phyloP scores from a whole-genome alignment of 2,797 vertebrate species.

The Ctenosaura bakeri region DNA sequence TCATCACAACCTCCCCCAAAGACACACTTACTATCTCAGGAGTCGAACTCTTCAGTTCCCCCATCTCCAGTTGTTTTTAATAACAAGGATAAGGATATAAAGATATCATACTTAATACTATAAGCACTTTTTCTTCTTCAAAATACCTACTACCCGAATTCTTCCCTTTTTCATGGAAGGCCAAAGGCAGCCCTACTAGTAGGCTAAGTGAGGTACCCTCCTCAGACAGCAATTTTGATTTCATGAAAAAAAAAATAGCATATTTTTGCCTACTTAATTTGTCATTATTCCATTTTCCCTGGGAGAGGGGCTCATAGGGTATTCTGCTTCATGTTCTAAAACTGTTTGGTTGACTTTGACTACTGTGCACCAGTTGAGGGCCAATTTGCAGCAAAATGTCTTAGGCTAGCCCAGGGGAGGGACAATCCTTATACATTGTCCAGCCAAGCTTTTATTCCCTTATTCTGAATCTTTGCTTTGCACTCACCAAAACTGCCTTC shows the following conservation, averaged over 20 bases:
- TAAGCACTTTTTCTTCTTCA: neutral
- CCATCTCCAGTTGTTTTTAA: neutral
- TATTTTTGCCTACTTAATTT: neutral
- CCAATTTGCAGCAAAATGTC: no score
- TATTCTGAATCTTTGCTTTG: neutral
- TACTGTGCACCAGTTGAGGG: neutral
- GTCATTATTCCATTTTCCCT: neutral
- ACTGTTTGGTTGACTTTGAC: neutral
- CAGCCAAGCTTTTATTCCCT: no score
- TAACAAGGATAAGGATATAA: neutral
- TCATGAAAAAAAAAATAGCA: neutral
- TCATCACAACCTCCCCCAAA: neutral
- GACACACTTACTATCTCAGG: neutral
- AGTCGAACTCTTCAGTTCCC: neutral
- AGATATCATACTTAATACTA: neutral
- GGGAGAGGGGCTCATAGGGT: neutral
- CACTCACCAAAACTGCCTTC: neutral
- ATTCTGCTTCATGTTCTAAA: neutral
- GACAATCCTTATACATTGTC: neutral
- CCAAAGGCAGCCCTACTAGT: neutral
- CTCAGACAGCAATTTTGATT: neutral
- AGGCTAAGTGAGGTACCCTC: neutral
- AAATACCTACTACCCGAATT: neutral
- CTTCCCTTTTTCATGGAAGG: neutral
- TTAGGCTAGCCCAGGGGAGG: no score